Base-by-base conservation (phyloP, 1,140 invertebrate genomes). In the Brachionus asplanchnoidis region DNA sequence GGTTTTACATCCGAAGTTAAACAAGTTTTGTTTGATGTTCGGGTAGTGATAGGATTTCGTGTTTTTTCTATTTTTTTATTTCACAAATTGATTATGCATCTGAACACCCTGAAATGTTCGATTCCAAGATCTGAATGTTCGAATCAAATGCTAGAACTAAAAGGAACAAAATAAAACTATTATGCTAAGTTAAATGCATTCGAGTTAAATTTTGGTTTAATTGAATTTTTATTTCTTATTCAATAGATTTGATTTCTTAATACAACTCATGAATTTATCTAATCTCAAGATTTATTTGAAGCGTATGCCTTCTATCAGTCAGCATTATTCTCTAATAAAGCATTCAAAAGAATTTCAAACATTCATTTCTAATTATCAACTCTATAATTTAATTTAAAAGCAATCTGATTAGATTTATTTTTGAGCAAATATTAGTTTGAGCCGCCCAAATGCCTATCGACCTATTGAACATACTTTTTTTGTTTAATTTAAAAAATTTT, bases 301-400 rank as follows among this genome's bases (percentile, higher is more conserved):
- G 53, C 53, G 53, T 60, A 60, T 60, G 53, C 53, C 53, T 60
- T 60, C 20, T 26, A 60, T 60, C 53, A 60, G 53, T 20, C 53
- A 60, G 53, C 53, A 26, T 60, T 60, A 60, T 60, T 60, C 53
- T 20, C 9, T 60, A 60, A 60, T 60, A 60, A 60, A 60, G 53
- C 53, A 60, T 60, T 60, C 53, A 60, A 20, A 60, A 60, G 20
- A 60, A 60, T 23, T 60, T 60, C 53, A 60, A 60, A 60, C 53
- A 60, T 60, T 60, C 17, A 60, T 60, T 60, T 60, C 53, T 60
- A 60, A 60, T 60, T 60, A 60, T 60, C 53, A 60, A 60, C 53
- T 60, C 53, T 23, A 60, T 60, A 60, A 60, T 60, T 60, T 60
- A 60, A 60, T 60, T 60, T 60, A 60, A 60, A 60, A 60, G 53